Base-by-base conservation (phyloP, 2,797 vertebrate genomes). In the Rhynchonycteris naso region DNA sequence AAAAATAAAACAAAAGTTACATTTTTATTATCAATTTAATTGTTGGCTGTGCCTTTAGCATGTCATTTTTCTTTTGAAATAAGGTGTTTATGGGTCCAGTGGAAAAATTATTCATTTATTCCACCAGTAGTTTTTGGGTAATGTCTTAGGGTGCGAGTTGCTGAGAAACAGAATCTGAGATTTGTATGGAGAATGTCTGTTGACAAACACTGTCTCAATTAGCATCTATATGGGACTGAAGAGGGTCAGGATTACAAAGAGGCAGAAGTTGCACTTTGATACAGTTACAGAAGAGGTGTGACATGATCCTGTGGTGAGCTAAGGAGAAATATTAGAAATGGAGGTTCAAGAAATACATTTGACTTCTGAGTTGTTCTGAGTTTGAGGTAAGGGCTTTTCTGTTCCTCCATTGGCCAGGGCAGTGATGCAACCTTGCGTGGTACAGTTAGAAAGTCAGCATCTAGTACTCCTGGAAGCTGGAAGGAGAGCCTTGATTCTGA, bases 11-110 rank as follows among this genome's bases (percentile, higher is more conserved):
- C 38, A 43, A 43, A 43, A 43, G 43, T 66, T 63, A 63, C 7
- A 50, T 58, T n/a, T 75, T 90, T 78, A 43, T 69, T 72, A 65
- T 38, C 50, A 52, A 0, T 69, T 81, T 85, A 56, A 35, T 68
- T 90, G 9, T 75, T 84, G 43, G 14, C 22, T 78, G 26, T 75
- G 2, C n/a, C 87, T 80, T 84, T 71, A 69, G 69, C 47, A 83
- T 90, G 2, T n/a, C 61, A 52, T 92, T 93, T 93, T 95, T 54
- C 24, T 86, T 92, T 94, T 61, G 61, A 58, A 76, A 86, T 35
- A 66, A 58, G 18, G 11, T 74, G 4, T 26, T 5, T 30, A 1
- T 76, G 43, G 26, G 43, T 71, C 18, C 66, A 43, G 22, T 33
- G 18, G 30, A 61, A 50, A 4, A 85, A 22, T 80, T 24, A 33